Evolutionary conservation across 2,888 invertebrate species (phyloP).

Genomic region (Zelleria hepariella): DNA sequence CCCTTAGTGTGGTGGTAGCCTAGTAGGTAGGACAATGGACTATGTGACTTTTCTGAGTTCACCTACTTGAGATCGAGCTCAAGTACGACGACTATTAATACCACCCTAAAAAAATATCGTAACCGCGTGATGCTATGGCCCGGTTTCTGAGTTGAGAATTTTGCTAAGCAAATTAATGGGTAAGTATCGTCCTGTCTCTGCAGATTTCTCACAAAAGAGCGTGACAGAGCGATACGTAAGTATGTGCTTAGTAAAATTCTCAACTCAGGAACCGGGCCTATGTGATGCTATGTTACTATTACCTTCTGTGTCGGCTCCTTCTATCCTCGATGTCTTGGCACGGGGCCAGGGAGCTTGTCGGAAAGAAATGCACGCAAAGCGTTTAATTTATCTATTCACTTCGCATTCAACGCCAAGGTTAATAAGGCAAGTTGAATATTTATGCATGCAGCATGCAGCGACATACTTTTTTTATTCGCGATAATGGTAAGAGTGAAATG

Average conservation of each 20-base stretch:
- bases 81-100: too few relatives aligned
- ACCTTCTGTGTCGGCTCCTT: not conserved
- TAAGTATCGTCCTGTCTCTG: too few relatives aligned
- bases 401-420: not conserved
- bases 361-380: not conserved
- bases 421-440: not conserved
- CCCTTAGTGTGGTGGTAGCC: too few relatives aligned
- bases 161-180: too few relatives aligned
- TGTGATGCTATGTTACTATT: not conserved
- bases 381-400: not conserved
- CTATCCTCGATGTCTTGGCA: not conserved
- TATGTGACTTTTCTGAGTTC: too few relatives aligned
- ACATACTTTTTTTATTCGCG: not conserved
- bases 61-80: too few relatives aligned
- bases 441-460: not conserved
- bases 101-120: too few relatives aligned
- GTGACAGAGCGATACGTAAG: too few relatives aligned
- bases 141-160: too few relatives aligned
- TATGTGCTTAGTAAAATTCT: not conserved
- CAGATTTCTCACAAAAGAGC: too few relatives aligned
- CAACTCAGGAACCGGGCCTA: not conserved
- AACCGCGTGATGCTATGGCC: too few relatives aligned
- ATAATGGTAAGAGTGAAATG: not conserved
- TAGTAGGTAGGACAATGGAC: too few relatives aligned
- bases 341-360: not conserved